Base-by-base conservation (phyloP, 2,888 invertebrate genomes). In the Sinhomidia bicolor region DNA sequence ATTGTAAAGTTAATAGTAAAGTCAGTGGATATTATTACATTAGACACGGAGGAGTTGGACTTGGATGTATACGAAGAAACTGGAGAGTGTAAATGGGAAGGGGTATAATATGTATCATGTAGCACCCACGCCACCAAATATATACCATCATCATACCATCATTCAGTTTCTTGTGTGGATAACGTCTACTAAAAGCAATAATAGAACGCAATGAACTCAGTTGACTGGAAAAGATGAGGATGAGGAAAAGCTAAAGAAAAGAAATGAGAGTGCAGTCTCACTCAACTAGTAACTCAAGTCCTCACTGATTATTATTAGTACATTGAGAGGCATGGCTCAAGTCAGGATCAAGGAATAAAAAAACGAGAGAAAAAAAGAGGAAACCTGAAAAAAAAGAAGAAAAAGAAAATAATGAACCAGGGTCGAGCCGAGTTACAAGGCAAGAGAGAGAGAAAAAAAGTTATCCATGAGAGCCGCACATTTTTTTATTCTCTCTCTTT, bases 141-240 rank as follows among this genome's bases (percentile, higher is more conserved):
- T n/a, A n/a, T 14, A 54, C 51, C 51, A 54, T 17, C 17, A 47
- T 12, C 51, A 54, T 17, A 17, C 51, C n/a, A 4, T 20, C n/a
- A n/a, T 36, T 41, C 17, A 20, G 36, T 65, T 10, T 32, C 12
- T 26, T 29, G 1, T 1, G 26, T 6, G 32, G 54, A 65, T 36
- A 41, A 71, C 71, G 41, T 47, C n/a, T n/a, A n/a, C n/a, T n/a
- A 23, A 5, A 36, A 23, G 32, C 23, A 32, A 78, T 78, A 78
- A 78, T 78, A 78, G 51, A 78, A 32, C 32, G 78, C 17, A 78
- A 78, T 57, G 78, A 78, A 57, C 78, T 57, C 57, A 54, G 54
- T 78, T 78, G 78, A 78, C 51, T 78, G 78, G 78, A 78, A 79
- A 78, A n/a, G 78, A 78, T 51, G 78, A 78, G n/a, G 29, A 1